phyloP scores from a whole-genome alignment of 2,113 vertebrate species.

The Ciconia stormi region DNA sequence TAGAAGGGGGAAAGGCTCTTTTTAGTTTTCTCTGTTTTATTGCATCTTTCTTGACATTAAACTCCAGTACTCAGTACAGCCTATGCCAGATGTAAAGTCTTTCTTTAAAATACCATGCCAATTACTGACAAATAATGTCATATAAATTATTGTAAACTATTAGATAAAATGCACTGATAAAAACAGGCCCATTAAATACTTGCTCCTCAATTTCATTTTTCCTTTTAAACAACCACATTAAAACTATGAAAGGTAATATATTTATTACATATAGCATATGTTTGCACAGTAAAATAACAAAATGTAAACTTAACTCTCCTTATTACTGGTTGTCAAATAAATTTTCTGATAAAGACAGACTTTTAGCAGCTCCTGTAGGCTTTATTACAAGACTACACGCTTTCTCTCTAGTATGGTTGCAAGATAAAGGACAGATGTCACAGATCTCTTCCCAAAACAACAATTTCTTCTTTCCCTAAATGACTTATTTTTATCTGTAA shows the following conservation, averaged over 20 bases:
- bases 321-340: constrained; percentile 22
- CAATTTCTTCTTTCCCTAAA: background rate
- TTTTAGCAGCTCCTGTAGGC: background rate
- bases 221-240: background rate
- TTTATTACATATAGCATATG: background rate
- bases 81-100: constrained; percentile 41
- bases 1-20: background rate
- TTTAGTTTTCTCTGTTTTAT: constrained; percentile 53
- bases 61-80: background rate
- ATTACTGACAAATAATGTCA: constrained; percentile 40
- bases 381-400: background rate
- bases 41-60: constrained; percentile 55
- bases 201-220: background rate
- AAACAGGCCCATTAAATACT: constrained; percentile 6
- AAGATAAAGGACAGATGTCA: background rate
- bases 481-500: background rate
- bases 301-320: background rate
- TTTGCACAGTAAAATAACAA: constrained; percentile 8
- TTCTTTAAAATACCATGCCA: constrained; percentile 17
- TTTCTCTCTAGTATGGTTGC: background rate
- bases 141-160: constrained; percentile 12
- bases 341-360: background rate
- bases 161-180: constrained; percentile 42
- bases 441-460: background rate
- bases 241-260: background rate